phyloP scores from a whole-genome alignment of 1,140 invertebrate genomes.

The Micrasema minimum region DNA sequence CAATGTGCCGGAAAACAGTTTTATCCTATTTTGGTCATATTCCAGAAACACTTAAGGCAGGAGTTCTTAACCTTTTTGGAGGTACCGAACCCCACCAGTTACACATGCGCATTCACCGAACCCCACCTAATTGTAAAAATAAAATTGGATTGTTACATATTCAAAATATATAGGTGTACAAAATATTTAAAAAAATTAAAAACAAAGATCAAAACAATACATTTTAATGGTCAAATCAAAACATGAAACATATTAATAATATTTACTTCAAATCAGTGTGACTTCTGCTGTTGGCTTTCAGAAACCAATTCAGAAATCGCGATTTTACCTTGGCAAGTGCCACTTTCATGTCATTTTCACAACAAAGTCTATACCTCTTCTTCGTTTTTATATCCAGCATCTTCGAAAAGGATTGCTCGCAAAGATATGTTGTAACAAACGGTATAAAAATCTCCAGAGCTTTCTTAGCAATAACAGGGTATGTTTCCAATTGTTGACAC shows the following conservation, averaged over 20 bases:
- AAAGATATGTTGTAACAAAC: no score
- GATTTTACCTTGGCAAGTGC: neutral
- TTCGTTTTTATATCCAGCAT: neutral
- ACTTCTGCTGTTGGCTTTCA: neutral
- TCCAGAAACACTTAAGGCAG: no score
- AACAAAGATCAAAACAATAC: neutral
- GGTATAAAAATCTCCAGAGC: constrained; percentile 33
- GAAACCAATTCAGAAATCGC: neutral
- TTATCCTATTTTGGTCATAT: no score
- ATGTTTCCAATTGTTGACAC: no score
- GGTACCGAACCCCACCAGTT: no score
- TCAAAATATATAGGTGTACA: neutral
- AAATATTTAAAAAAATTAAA: no score
- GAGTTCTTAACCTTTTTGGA: no score
- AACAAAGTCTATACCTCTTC: neutral
- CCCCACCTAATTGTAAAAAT: no score
- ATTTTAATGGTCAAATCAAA: no score
- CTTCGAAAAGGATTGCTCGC: no score
- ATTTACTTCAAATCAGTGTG: neutral
- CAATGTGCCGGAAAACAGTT: no score
- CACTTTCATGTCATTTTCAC: neutral
- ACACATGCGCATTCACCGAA: no score
- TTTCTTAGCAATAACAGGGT: constrained; percentile 32
- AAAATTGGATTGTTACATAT: neutral
- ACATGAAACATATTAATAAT: neutral